A percentile compares a stretch with the other conserved stretches of the same genome.
Conservation (phyloP, 35 echinoderm and acorn worm genomes). For the Ptychodera flava region DNA sequence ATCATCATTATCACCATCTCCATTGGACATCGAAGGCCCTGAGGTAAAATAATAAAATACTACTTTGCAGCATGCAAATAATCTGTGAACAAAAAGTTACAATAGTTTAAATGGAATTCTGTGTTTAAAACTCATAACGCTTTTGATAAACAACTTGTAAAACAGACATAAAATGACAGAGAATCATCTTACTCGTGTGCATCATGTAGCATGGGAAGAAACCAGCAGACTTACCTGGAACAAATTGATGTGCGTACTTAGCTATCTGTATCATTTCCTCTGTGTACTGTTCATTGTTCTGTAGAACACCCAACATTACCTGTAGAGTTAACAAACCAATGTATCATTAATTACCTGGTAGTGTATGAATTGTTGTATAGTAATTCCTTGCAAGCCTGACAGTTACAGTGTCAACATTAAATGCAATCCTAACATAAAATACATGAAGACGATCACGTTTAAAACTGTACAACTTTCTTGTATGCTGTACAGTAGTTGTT, state of each 20-base stretch:
- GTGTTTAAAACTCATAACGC: background rate
- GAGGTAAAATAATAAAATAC: background rate
- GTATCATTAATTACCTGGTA: background rate
- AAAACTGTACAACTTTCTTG: no score
- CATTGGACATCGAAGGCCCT: no score
- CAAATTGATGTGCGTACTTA: background rate
- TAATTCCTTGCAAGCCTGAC: no score
- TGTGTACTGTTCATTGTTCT: background rate
- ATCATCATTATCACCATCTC: no score
- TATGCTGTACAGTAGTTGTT: background rate
- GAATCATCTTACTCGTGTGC: no score
- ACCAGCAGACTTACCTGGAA: background rate
- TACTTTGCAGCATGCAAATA: background rate
- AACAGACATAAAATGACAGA: no score
- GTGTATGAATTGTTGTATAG: background rate
- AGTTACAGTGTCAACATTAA: no score
- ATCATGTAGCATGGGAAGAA: background rate
- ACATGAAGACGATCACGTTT: background rate
- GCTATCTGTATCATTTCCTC: background rate
- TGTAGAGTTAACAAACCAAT: background rate
- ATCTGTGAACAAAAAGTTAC: background rate
- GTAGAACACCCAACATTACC: background rate
- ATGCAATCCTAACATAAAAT: background rate
- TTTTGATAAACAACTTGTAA: background rate
- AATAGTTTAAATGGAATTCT: background rate